Percentiles rank a stretch among this genome's conserved stretches.
Evolutionary conservation across 2,113 vertebrate genomes (phyloP).

Genomic region (Micromys minutus): DNA sequence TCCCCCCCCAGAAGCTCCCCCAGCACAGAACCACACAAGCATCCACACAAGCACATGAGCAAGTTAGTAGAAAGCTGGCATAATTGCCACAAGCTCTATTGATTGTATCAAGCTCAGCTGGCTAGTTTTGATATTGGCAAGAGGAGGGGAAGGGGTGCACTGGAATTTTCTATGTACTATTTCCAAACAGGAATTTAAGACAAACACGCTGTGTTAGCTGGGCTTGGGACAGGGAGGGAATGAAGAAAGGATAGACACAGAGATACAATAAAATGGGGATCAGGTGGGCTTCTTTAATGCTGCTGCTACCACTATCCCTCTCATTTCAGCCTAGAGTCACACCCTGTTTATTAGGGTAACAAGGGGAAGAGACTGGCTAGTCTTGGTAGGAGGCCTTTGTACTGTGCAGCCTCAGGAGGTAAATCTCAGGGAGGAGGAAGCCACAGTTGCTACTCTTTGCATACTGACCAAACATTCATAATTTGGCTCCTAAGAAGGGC

Average conservation of each 20-base stretch:
- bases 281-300: neutral
- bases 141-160: neutral
- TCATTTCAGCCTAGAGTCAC: neutral
- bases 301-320: neutral
- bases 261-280: neutral
- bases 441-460: neutral
- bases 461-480: neutral
- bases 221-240: neutral
- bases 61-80: neutral
- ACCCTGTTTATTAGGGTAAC: neutral
- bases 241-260: too few relatives aligned
- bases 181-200: constrained; percentile 22
- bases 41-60: neutral
- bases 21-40: neutral
- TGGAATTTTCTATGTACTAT: constrained; percentile 6
- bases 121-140: neutral
- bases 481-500: neutral
- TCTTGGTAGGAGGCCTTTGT: neutral
- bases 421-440: neutral
- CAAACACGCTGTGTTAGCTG: neutral
- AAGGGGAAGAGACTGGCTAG: neutral
- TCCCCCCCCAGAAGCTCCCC: neutral
- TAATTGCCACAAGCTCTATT: constrained; percentile 17
- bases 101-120: neutral
- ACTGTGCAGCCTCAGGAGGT: neutral